Conservation (phyloP, 2,888 invertebrate genomes). For the Sphaerophoria rueppellii region DNA sequence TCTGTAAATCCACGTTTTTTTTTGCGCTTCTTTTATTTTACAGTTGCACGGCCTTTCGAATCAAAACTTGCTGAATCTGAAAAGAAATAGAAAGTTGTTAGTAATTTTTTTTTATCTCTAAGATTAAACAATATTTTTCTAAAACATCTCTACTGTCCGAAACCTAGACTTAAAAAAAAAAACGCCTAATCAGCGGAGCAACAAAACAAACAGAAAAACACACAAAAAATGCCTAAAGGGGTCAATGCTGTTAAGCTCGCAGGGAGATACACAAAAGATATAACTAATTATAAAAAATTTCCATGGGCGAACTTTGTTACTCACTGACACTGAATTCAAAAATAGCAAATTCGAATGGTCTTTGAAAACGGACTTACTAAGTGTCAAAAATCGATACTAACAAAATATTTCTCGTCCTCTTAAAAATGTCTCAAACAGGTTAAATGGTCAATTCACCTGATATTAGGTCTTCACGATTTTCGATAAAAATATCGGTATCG, state of each 20-base stretch:
- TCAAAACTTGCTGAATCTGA: conserved; percentile 47
- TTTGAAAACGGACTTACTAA: too few species aligned
- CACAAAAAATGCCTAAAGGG: conserved; percentile 10
- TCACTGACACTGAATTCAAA: too few species aligned
- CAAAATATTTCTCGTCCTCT: too few species aligned
- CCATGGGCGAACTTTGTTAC: background rate
- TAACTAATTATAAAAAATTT: background rate
- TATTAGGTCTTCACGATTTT: too few species aligned
- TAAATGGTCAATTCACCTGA: too few species aligned
- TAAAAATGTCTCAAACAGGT: too few species aligned
- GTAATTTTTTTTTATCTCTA: conserved; percentile 2
- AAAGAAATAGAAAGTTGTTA: conserved; percentile 66
- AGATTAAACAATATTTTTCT: conserved; percentile 20
- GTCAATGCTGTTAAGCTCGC: conserved; percentile 38
- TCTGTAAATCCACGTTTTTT: background rate
- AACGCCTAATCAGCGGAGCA: conserved; percentile 29
- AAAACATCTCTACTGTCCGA: conserved; percentile 26
- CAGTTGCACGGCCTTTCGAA: conserved; percentile 47
- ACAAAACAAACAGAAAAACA: conserved; percentile 16
- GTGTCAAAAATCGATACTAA: too few species aligned
- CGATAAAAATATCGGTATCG: too few species aligned
- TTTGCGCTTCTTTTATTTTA: background rate
- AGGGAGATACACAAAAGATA: conserved; percentile 7
- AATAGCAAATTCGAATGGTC: too few species aligned
- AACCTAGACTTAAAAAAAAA: conserved; percentile 18